Conservation (phyloP, 2,113 vertebrate species). For the Neolamprologus devosi region DNA sequence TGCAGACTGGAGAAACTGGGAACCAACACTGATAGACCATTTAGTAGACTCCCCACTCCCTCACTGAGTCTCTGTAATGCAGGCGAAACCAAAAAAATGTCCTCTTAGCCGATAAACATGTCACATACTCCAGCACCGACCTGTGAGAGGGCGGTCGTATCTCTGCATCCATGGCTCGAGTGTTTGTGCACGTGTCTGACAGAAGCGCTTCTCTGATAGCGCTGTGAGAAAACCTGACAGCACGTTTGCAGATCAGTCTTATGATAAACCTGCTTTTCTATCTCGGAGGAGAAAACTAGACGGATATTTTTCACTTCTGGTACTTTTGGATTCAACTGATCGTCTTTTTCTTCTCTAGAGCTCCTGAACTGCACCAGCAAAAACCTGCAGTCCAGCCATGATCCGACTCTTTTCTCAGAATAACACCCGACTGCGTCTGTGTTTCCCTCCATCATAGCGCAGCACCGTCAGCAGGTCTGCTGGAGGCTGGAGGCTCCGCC, state of each 20-base stretch:
- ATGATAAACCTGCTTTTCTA: background rate
- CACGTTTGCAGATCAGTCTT: background rate
- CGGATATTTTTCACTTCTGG: background rate
- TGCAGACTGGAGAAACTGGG: background rate
- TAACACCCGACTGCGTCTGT: background rate
- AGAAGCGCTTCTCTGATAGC: background rate
- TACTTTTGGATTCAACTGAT: background rate
- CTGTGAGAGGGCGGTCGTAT: background rate
- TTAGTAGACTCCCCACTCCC: background rate
- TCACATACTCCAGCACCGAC: background rate
- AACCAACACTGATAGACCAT: background rate
- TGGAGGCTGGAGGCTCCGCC: background rate
- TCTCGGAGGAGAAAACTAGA: background rate
- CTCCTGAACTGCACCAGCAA: background rate
- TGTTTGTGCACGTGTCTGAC: background rate
- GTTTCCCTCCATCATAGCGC: background rate
- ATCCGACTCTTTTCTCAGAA: background rate
- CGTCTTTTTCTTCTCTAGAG: background rate
- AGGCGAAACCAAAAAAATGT: background rate
- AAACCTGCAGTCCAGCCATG: background rate
- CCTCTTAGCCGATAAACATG: background rate
- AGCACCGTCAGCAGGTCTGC: background rate
- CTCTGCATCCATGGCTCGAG: background rate
- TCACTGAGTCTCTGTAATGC: background rate
- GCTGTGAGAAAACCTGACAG: background rate